Conservation (phyloP, 2,113 vertebrate species). For the Perca fluviatilis region DNA sequence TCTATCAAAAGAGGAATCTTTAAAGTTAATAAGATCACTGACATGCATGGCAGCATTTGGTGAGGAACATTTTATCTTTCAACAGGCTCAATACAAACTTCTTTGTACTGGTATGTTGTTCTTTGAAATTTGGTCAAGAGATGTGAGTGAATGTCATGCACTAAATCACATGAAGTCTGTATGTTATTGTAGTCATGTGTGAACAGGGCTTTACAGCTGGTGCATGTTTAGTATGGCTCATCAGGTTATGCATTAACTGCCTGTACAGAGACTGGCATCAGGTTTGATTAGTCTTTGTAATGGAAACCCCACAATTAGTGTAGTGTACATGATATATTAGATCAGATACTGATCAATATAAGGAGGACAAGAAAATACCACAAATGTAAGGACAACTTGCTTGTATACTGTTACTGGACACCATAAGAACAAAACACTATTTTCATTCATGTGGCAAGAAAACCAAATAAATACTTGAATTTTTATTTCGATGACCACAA, state of each 20-base stretch:
- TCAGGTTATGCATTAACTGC: neutral
- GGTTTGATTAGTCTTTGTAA: neutral
- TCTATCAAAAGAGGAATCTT: conserved; percentile 49
- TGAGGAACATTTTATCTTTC: conserved; percentile 18
- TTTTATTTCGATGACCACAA: conserved; percentile 66
- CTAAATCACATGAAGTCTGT: neutral
- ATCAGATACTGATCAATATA: neutral
- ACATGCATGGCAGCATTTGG: conserved; percentile 29
- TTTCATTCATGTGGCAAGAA: neutral
- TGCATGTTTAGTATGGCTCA: neutral
- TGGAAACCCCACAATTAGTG: neutral
- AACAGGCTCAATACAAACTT: conserved; percentile 6
- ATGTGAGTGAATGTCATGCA: neutral
- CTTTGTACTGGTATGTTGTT: neutral
- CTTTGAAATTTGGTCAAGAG: neutral
- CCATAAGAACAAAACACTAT: neutral
- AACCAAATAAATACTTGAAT: conserved; percentile 13
- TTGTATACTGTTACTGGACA: neutral
- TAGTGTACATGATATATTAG: neutral
- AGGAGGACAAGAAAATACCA: no score
- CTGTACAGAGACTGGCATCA: neutral
- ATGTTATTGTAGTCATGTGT: neutral
- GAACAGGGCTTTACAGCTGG: neutral
- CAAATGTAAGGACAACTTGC: neutral
- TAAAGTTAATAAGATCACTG: conserved; percentile 55